phyloP scores from a whole-genome alignment of 1,140 invertebrate species.

The Mya arenaria region DNA sequence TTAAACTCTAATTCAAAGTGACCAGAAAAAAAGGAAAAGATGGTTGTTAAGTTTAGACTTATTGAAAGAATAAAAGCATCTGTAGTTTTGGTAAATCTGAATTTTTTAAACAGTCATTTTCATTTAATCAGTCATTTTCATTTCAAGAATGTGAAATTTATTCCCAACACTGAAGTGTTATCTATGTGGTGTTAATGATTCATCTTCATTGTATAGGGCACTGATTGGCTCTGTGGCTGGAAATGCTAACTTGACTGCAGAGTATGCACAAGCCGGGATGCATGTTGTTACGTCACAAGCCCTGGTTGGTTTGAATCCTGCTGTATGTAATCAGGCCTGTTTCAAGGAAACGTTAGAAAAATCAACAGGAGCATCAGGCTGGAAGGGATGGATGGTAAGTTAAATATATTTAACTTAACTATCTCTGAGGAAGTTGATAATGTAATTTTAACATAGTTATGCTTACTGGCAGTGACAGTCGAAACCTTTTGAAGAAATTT shows the following conservation, averaged over 20 bases:
- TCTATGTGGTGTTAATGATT: too few relatives aligned
- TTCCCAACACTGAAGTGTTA: too few relatives aligned
- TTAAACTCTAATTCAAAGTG: too few relatives aligned
- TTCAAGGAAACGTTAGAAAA: slow-evolving; percentile 45
- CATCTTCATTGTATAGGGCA: neutral
- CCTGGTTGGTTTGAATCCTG: neutral
- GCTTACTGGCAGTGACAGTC: neutral
- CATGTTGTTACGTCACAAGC: slow-evolving; percentile 33
- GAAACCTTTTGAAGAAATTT: neutral
- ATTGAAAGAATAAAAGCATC: too few relatives aligned
- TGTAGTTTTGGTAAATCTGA: too few relatives aligned
- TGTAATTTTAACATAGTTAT: too few relatives aligned
- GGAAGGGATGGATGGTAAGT: slow-evolving; percentile 71
- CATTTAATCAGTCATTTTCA: too few relatives aligned
- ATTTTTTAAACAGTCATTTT: too few relatives aligned
- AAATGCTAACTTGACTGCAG: slow-evolving; percentile 25
- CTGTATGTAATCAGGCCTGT: slow-evolving; percentile 72
- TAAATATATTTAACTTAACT: neutral
- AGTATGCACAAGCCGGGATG: slow-evolving; percentile 34
- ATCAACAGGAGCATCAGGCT: slow-evolving; percentile 10
- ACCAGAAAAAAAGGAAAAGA: too few relatives aligned
- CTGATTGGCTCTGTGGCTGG: slow-evolving; percentile 24
- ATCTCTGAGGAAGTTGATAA: too few relatives aligned
- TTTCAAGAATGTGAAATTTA: too few relatives aligned
- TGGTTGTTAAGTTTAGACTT: too few relatives aligned